These are phyloP conservation scores for Echiichthys vipera DNA, from an alignment of 2,797 vertebrate species.

Conservation along the genomic window DNA sequence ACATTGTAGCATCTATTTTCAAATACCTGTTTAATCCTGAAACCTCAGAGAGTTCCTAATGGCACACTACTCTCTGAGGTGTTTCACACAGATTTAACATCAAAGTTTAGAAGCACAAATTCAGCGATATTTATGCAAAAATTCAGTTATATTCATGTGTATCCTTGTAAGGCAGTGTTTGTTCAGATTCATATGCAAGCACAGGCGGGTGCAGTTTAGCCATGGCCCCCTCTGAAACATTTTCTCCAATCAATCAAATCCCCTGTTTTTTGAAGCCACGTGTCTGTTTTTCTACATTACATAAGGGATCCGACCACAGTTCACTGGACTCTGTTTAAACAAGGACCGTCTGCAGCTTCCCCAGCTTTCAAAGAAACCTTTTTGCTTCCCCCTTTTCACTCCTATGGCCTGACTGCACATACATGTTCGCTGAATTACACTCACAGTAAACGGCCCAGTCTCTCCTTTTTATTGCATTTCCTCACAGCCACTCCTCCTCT, in stretches of 20 bases:
- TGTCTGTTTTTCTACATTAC: conserved; percentile 76
- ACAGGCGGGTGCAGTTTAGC: conserved; percentile 61
- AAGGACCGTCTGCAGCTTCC: conserved; percentile 35
- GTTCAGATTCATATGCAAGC: conserved; percentile 40
- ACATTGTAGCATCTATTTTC: neutral
- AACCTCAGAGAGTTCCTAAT: conserved; percentile 10
- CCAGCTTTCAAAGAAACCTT: conserved; percentile 36
- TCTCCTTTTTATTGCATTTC: conserved; percentile 37
- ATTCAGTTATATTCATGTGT: conserved; percentile 15
- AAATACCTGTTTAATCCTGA: neutral
- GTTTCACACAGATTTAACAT: conserved; percentile 8
- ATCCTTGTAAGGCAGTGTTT: conserved; percentile 5
- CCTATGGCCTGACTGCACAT: conserved; percentile 23
- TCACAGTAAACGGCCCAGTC: conserved; percentile 2
- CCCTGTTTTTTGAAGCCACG: conserved; percentile 59
- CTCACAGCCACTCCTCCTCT: conserved; percentile 4
- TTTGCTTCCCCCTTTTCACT: conserved; percentile 12
- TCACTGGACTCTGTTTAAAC: conserved; percentile 56
- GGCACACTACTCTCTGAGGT: neutral
- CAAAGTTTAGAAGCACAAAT: conserved; percentile 16
- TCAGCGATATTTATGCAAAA: too few species aligned
- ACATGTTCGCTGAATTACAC: conserved; percentile 27
- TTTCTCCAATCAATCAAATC: conserved; percentile 63
- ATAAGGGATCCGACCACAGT: conserved; percentile 70
- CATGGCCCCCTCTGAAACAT: conserved; percentile 50